Evolutionary conservation across 2,888 invertebrate genomes (phyloP).

Genomic region (Lucinisca nassula): DNA sequence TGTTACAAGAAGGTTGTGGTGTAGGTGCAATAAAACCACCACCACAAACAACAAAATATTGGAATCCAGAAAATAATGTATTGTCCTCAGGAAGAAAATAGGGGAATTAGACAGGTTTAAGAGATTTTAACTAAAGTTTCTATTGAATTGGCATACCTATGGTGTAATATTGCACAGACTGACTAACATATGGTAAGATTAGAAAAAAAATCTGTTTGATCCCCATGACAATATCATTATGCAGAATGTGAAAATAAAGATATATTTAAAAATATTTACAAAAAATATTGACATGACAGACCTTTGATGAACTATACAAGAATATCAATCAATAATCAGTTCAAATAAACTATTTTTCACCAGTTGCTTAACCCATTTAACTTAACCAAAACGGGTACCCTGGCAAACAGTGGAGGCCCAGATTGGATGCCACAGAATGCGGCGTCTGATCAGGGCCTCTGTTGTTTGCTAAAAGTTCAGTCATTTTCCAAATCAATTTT

Average conservation of each 20-base stretch:
- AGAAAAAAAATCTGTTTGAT: conserved; percentile 50
- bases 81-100: background rate
- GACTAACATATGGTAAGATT: conserved; percentile 45
- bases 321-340: no score
- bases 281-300: background rate
- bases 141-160: conserved; percentile 1
- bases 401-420: no score
- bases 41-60: background rate
- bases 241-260: background rate
- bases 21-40: no score
- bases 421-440: no score
- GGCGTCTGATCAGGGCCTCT: no score
- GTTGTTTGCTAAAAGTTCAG: no score
- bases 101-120: background rate
- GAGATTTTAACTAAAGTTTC: conserved; percentile 21
- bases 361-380: no score
- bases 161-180: conserved; percentile 21
- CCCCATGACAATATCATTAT: conserved; percentile 12
- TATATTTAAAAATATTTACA: background rate
- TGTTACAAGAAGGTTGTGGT: no score
- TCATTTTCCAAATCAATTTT: no score
- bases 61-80: conserved; percentile 1
- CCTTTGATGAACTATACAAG: conserved; percentile 3
- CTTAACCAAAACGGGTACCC: no score
- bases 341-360: no score